phyloP scores from a whole-genome alignment of 2,888 invertebrate species.

The Drosophila dives region DNA sequence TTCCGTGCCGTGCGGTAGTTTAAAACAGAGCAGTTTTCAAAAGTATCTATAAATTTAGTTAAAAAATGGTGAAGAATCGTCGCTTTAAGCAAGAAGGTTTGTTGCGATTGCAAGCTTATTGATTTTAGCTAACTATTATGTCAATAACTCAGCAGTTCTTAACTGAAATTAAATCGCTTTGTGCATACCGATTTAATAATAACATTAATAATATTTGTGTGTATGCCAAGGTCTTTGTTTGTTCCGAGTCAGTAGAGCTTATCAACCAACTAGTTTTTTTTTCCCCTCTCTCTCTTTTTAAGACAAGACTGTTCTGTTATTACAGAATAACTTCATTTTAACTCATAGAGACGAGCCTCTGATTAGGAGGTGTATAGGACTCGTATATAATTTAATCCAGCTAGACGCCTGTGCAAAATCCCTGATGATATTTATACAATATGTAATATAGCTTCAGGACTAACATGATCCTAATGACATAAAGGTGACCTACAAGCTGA shows the following conservation, averaged over 20 bases:
- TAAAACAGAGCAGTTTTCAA: slow-evolving; percentile 30
- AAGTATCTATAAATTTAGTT: slow-evolving; percentile 3
- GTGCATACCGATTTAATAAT: slow-evolving; percentile 3
- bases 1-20: slow-evolving; percentile 60
- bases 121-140: not conserved
- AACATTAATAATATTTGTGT: not conserved
- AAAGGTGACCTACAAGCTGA: slow-evolving; percentile 63
- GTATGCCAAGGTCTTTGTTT: not conserved
- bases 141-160: not conserved
- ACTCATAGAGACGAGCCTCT: slow-evolving; percentile 61
- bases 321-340: not conserved
- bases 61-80: slow-evolving; percentile 82
- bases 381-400: slow-evolving; percentile 29
- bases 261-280: not conserved
- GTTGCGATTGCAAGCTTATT: slow-evolving; percentile 12
- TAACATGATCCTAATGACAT: slow-evolving; percentile 49
- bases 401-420: slow-evolving; percentile 35
- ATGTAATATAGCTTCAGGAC: slow-evolving; percentile 16
- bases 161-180: not conserved
- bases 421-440: slow-evolving; percentile 38
- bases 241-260: slow-evolving; percentile 29
- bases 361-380: not conserved
- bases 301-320: not conserved
- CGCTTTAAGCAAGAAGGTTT: slow-evolving; percentile 79
- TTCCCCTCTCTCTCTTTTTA: not conserved